These are phyloP conservation scores for Trachemys scripta DNA, from an alignment of 2,113 vertebrate genomes.

Conservation along the genomic window DNA sequence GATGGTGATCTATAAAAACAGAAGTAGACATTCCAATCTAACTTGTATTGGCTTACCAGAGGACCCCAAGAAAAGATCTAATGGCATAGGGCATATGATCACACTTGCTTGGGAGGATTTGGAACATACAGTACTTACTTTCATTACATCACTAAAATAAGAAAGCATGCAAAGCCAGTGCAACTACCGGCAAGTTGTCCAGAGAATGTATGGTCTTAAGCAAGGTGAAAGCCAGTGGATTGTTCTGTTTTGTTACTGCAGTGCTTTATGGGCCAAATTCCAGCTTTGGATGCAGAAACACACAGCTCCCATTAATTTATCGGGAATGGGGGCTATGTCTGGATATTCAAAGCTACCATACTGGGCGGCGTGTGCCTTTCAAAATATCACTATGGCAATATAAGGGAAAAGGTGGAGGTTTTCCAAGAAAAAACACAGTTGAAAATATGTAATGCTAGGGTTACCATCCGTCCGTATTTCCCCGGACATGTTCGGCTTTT, in stretches of 20 bases:
- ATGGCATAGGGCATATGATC: background rate
- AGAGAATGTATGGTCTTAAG: background rate
- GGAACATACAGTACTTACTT: background rate
- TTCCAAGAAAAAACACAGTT: background rate
- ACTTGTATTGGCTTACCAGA: background rate
- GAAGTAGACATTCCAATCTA: constrained; percentile 8
- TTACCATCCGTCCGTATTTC: no score
- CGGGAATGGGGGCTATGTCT: background rate
- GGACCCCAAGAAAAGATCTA: constrained; percentile 11
- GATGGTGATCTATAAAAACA: background rate
- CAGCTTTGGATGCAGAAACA: background rate
- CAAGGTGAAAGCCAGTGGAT: background rate
- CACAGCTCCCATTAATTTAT: accelerated
- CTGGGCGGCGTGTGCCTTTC: background rate
- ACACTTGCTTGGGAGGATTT: background rate
- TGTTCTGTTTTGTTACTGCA: background rate
- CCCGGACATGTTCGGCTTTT: no score
- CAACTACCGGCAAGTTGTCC: background rate
- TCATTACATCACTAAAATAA: background rate
- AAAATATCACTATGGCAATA: background rate
- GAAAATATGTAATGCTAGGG: background rate
- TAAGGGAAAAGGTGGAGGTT: background rate
- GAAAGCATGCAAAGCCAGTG: accelerated
- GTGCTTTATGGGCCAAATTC: background rate
- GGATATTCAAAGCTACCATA: background rate